These are phyloP conservation scores for Camptogramma bilineatum DNA, from an alignment of 2,888 invertebrate genomes.

Conservation along the genomic window DNA sequence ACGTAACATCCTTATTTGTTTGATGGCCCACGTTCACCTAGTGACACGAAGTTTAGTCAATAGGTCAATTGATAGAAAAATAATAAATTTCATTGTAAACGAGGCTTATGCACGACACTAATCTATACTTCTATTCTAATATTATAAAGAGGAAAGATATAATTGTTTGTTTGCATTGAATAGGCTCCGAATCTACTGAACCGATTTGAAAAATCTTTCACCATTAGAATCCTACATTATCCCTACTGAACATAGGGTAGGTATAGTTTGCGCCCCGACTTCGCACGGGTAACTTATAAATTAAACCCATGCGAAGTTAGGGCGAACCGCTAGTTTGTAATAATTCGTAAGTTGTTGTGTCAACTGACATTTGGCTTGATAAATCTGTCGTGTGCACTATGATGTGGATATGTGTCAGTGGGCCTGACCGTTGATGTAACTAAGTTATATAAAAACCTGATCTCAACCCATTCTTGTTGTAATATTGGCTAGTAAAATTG, in stretches of 20 bases:
- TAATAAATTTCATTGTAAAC: not conserved
- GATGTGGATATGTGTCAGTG: conserved; percentile 27
- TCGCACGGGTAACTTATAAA: too few relatives aligned
- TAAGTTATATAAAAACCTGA: conserved; percentile 40
- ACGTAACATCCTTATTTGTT: conserved; percentile 42
- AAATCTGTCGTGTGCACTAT: conserved; percentile 2
- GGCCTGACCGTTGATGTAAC: conserved; percentile 36
- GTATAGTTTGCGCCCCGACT: too few relatives aligned
- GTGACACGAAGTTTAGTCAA: not conserved
- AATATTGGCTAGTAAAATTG: conserved; percentile 17
- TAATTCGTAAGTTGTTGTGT: not conserved
- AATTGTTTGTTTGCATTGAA: too few relatives aligned
- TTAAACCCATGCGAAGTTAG: too few relatives aligned
- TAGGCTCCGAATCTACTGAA: too few relatives aligned
- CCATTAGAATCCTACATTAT: too few relatives aligned
- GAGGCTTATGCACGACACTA: too few relatives aligned
- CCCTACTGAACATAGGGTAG: too few relatives aligned
- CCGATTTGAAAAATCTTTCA: too few relatives aligned
- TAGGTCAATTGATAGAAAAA: not conserved
- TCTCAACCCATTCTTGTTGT: conserved; percentile 21
- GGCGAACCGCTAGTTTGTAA: not conserved
- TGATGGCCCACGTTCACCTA: conserved; percentile 18
- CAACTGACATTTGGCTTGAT: not conserved
- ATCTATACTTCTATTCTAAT: too few relatives aligned
- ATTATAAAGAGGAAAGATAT: too few relatives aligned